Evolutionary conservation across 1,140 invertebrate genomes (phyloP), one percentile per base, ranked within the genome.

Genomic region (Onthophagus taurus): DNA sequence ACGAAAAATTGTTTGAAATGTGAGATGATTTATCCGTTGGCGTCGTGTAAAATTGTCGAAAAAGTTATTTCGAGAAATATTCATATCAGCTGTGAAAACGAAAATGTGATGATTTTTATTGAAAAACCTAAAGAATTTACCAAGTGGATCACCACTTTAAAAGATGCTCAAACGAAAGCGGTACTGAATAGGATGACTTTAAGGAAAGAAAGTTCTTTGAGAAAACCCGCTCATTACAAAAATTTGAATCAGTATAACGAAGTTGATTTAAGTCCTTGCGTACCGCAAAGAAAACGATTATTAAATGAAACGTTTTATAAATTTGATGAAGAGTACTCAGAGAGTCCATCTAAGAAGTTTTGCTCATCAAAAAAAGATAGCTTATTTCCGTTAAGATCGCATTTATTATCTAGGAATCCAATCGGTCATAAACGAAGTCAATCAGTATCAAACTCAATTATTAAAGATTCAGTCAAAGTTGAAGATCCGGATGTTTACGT

Each of bases 171-270:
- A 46, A 66, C 70, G 31, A 62, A 70, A 56, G 73, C 75, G 47
- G 59, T 69, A 2, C 69, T 74, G 47, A 72, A 72, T 44, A 64
- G 74, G 34, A 72, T 73, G 50, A 78, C 76, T 14, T 59, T 79
- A 23, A 59, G 72, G 23, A 78, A 77, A 53, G 74, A 75, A 38
- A 76, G 73, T 24, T 78, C 76, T 44, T 69, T 72, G 4, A 64
- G 75, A 34, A 67, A 69, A 33, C 74, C 76, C 30, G 66, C 76
- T 9, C 60, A 69, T 24, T 70, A 70, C 29, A 72, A 71, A 52
- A 64, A 75, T 49, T 20, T 49, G 11, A 44, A 47, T 44, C 52
- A 53, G 29, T 63, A 61, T 46, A 46, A 58, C 24, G 61, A 63
- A 48, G 29, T 55, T 30, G 59, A 59, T 5, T 11, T 63, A 7